These are phyloP conservation scores for Hippocampus comes DNA, from an alignment of 2,113 vertebrate species.

Conservation along the genomic window DNA sequence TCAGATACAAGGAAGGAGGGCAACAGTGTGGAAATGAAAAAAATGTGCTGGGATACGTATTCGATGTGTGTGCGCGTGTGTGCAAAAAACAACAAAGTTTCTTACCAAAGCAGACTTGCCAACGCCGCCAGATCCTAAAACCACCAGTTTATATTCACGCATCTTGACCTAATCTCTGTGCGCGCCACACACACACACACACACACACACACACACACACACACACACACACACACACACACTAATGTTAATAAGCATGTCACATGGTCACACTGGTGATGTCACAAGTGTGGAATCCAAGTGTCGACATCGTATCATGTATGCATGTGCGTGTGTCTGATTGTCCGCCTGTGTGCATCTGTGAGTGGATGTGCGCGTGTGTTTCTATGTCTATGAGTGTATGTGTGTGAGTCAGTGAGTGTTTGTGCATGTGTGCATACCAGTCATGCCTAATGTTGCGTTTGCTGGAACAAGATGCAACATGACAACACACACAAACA, in stretches of 20 bases:
- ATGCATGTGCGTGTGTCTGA: not conserved
- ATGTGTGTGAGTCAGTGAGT: not conserved
- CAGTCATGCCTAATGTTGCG: conserved; percentile 29
- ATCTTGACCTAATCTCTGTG: conserved; percentile 64
- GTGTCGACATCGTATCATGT: conserved; percentile 38
- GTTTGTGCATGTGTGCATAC: conserved; percentile 28
- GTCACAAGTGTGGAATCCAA: conserved; percentile 38
- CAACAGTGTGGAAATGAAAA: conserved; percentile 20
- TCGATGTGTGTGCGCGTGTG: not conserved
- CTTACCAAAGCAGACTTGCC: conserved; percentile 69
- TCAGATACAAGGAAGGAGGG: conserved; percentile 18
- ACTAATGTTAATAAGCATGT: conserved; percentile 8
- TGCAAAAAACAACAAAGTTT: not conserved
- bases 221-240: conserved; percentile 5
- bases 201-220: conserved; percentile 12
- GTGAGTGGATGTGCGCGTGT: too few relatives aligned
- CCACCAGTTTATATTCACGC: conserved; percentile 72
- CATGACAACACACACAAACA: conserved; percentile 13
- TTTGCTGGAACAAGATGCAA: conserved; percentile 40
- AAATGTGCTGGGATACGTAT: conserved; percentile 21
- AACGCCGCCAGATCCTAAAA: conserved; percentile 69
- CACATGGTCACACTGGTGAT: conserved; percentile 46
- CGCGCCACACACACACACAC: conserved; percentile 4
- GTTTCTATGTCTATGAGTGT: too few relatives aligned
- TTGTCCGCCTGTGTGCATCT: too few relatives aligned